These are phyloP conservation scores for Sesamia nonagrioides DNA, from an alignment of 1,140 invertebrate genomes.

Conservation along the genomic window DNA sequence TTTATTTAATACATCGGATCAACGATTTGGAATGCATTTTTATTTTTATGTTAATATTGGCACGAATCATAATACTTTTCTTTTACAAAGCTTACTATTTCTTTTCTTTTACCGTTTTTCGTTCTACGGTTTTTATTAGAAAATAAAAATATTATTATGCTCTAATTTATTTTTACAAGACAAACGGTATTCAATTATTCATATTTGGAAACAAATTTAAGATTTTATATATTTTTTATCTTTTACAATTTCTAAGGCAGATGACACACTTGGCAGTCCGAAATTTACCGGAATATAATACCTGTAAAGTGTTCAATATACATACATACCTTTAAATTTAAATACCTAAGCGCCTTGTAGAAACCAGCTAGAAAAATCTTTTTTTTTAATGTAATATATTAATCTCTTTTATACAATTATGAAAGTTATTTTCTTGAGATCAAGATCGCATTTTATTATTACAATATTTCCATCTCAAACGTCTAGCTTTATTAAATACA, in stretches of 20 bases:
- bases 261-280: background rate
- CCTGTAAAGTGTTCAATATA: background rate
- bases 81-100: conserved; percentile 14
- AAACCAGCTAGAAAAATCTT: background rate
- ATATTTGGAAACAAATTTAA: no score
- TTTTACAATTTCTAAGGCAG: background rate
- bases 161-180: background rate
- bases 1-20: conserved; percentile 32
- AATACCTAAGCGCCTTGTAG: background rate
- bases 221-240: background rate
- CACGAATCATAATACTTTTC: conserved; percentile 42
- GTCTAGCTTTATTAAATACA: no score
- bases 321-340: background rate
- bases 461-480: conserved; percentile 10
- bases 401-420: no score
- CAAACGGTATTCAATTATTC: no score
- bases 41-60: conserved; percentile 20
- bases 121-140: conserved; percentile 14
- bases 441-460: background rate
- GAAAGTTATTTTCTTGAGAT: conserved; percentile 21
- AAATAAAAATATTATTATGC: conserved; percentile 16
- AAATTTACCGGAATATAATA: background rate
- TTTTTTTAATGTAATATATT: no score
- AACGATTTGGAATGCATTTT: conserved; percentile 5
- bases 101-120: no score